These are phyloP conservation scores for Austrofundulus limnaeus DNA, from an alignment of 2,113 vertebrate species.

Conservation along the genomic window DNA sequence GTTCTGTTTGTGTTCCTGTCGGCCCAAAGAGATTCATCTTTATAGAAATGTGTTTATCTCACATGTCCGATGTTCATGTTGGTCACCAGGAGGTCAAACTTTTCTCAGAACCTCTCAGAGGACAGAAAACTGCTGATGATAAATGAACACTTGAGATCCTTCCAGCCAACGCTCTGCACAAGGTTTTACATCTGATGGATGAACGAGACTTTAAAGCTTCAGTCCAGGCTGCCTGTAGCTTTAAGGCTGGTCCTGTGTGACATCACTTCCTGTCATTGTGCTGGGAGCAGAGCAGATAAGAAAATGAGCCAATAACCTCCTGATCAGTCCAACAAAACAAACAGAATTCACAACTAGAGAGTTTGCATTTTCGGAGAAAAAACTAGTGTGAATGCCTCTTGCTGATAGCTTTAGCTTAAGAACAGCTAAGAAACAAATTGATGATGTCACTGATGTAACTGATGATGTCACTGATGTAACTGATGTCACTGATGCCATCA, in stretches of 20 bases:
- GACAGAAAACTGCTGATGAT: conserved; percentile 6
- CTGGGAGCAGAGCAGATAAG: conserved; percentile 12
- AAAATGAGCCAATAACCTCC: conserved; percentile 40
- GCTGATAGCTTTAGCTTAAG: too few species aligned
- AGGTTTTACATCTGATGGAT: conserved; percentile 17
- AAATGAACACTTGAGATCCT: conserved; percentile 25
- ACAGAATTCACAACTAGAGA: conserved; percentile 37
- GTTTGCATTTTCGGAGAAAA: too few species aligned
- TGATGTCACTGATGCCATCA: too few species aligned
- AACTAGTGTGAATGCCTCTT: too few species aligned
- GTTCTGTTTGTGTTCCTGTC: not conserved
- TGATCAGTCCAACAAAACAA: conserved; percentile 51
- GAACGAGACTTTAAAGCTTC: conserved; percentile 1
- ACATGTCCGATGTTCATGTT: not conserved
- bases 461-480: too few species aligned
- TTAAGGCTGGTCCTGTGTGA: conserved; percentile 31
- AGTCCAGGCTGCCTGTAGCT: conserved; percentile 25
- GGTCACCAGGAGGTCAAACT: conserved; percentile 49
- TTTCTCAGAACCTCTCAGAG: conserved; percentile 42
- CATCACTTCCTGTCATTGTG: conserved; percentile 70
- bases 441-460: too few species aligned
- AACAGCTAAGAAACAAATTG: too few species aligned
- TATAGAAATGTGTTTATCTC: too few species aligned
- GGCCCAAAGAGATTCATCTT: too few species aligned
- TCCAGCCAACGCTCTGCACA: not conserved